phyloP scores from a whole-genome alignment of 2,888 invertebrate genomes.

The Dascillus cervinus region DNA sequence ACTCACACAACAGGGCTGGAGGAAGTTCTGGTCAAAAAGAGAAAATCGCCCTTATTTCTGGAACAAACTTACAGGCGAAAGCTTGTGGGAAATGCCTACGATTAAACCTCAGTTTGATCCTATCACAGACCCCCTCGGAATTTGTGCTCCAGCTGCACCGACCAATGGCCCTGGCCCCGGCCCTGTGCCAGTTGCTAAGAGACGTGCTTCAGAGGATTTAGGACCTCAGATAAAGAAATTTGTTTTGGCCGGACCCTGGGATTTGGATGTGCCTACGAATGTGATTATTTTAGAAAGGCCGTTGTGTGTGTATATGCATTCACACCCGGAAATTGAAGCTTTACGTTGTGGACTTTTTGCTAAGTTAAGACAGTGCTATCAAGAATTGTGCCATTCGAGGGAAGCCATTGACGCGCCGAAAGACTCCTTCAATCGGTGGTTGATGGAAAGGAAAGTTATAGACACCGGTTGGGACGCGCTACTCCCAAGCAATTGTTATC shows the following conservation, averaged over 20 bases:
- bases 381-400: slow-evolving; percentile 87
- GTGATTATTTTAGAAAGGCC: slow-evolving; percentile 82
- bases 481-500: slow-evolving; percentile 83
- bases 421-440: slow-evolving; percentile 94
- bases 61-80: slow-evolving; percentile 92
- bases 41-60: slow-evolving; percentile 94
- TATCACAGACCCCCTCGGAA: slow-evolving; percentile 84
- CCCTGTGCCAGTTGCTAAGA: slow-evolving; percentile 56
- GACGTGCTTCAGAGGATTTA: slow-evolving; percentile 65
- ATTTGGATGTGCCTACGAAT: slow-evolving; percentile 88
- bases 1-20: slow-evolving; percentile 84
- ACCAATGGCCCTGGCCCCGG: slow-evolving; percentile 36
- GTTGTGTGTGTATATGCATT: slow-evolving; percentile 78
- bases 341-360: slow-evolving; percentile 72
- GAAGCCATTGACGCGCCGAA: slow-evolving; percentile 92
- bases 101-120: slow-evolving; percentile 76
- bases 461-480: slow-evolving; percentile 81
- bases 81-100: slow-evolving; percentile 92
- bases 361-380: slow-evolving; percentile 84
- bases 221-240: slow-evolving; percentile 80
- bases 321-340: slow-evolving; percentile 92
- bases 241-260: slow-evolving; percentile 87
- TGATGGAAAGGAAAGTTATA: slow-evolving; percentile 89
- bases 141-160: slow-evolving; percentile 45
- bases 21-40: slow-evolving; percentile 93